phyloP scores from a whole-genome alignment of 2,113 vertebrate species.

The Acrocephalus arundinaceus region DNA sequence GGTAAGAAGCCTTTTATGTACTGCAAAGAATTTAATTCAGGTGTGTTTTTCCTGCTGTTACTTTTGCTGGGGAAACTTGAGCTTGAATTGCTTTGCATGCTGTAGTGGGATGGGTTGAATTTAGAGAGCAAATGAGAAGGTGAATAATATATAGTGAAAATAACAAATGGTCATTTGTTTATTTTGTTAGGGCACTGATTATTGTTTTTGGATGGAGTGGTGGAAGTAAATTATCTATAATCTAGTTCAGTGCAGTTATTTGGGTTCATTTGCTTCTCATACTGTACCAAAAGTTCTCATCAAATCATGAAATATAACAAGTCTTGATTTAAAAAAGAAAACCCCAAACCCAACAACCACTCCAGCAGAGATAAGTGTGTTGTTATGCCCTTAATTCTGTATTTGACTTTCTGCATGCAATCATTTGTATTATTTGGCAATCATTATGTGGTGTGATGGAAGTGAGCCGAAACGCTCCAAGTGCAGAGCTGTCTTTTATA shows the following conservation, averaged over 20 bases:
- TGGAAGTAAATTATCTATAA: neutral
- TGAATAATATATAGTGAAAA: neutral
- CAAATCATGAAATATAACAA: neutral
- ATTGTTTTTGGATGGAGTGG: neutral
- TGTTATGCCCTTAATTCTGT: constrained; percentile 34
- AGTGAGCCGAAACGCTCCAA: neutral
- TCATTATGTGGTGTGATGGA: constrained; percentile 22
- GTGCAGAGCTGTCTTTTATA: neutral
- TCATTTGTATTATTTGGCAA: constrained; percentile 38
- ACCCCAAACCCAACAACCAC: neutral
- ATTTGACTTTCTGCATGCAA: constrained; percentile 6
- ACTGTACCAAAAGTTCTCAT: neutral
- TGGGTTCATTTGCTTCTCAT: neutral
- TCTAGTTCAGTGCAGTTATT: neutral
- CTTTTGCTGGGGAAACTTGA: neutral
- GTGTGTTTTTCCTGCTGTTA: neutral
- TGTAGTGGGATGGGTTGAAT: neutral
- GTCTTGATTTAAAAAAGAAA: neutral
- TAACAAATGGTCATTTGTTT: neutral
- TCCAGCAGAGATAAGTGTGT: constrained; percentile 36
- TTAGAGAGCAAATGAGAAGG: neutral
- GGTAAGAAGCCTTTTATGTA: neutral
- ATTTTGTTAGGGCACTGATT: neutral
- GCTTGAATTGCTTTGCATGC: neutral
- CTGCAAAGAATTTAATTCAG: neutral